These are phyloP conservation scores for Promerops cafer DNA, from an alignment of 2,113 vertebrate species.

Conservation along the genomic window DNA sequence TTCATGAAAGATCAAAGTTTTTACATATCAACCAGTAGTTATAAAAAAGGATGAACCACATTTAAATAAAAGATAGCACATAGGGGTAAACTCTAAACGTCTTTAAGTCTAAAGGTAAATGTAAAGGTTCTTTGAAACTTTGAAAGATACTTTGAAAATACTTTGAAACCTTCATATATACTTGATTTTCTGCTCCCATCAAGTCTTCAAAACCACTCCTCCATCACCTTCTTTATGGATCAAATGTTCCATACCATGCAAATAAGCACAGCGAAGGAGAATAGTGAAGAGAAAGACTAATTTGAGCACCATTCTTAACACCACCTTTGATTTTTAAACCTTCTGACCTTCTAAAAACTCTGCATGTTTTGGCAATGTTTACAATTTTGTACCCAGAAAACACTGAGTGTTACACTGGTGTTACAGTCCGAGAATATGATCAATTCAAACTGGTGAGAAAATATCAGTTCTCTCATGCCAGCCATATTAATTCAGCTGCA, in stretches of 20 bases:
- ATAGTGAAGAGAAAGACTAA: neutral
- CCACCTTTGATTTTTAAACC: neutral
- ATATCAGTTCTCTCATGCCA: neutral
- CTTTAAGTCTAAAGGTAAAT: neutral
- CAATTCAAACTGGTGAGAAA: neutral
- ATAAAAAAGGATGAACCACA: neutral
- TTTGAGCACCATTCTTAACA: neutral
- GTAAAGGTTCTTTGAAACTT: neutral
- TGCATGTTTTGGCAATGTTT: neutral
- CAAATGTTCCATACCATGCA: neutral
- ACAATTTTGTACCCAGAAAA: neutral
- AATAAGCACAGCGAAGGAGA: neutral
- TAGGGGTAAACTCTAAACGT: neutral
- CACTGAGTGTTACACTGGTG: accelerated
- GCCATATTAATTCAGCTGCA: neutral
- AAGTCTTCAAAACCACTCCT: neutral
- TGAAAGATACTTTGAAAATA: too few species aligned
- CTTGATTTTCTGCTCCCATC: neutral
- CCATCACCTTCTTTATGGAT: neutral
- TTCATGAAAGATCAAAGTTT: neutral
- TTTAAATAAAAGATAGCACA: neutral
- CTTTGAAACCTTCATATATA: neutral
- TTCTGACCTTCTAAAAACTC: neutral
- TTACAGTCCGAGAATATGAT: neutral
- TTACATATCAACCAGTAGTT: neutral